Percentiles rank a stretch among this genome's conserved stretches.
Evolutionary conservation across 2,113 vertebrate species (phyloP).

Genomic region (Sorex fumeus): DNA sequence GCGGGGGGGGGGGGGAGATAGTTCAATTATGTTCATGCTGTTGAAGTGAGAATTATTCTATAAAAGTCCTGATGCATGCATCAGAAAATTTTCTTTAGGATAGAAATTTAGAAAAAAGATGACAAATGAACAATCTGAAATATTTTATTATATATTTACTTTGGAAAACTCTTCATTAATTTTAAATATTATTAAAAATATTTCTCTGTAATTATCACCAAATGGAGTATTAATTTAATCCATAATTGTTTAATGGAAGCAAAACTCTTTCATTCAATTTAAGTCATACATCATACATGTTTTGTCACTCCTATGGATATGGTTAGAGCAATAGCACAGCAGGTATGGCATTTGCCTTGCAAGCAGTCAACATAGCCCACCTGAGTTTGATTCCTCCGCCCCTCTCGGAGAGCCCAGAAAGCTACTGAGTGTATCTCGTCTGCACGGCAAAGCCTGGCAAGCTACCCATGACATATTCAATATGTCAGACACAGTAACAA

Average conservation of each 20-base stretch:
- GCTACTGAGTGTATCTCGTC: too few relatives aligned
- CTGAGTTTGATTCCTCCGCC: too few relatives aligned
- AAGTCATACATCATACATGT: not conserved
- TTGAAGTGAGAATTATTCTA: rapidly evolving
- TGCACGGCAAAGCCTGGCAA: too few relatives aligned
- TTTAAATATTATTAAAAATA: not conserved
- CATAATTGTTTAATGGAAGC: not conserved
- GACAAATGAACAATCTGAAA: not conserved
- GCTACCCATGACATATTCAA: too few relatives aligned
- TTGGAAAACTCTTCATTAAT: not conserved
- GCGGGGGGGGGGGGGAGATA: too few relatives aligned
- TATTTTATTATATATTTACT: not conserved
- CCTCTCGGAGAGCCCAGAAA: too few relatives aligned
- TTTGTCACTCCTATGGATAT: not conserved
- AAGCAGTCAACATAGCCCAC: too few relatives aligned
- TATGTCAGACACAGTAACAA: too few relatives aligned
- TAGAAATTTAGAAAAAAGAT: not conserved
- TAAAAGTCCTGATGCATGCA: not conserved
- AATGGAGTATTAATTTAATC: not conserved
- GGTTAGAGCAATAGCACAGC: too few relatives aligned
- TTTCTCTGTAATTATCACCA: not conserved
- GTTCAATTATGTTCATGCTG: rapidly evolving
- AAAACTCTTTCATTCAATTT: slow-evolving; percentile 2
- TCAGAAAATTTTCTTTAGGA: not conserved
- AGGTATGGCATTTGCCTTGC: too few relatives aligned